Evolutionary conservation across 2,888 invertebrate species (phyloP), one percentile per base, ranked within the genome.

Genomic region (Mallateleia sp.): DNA sequence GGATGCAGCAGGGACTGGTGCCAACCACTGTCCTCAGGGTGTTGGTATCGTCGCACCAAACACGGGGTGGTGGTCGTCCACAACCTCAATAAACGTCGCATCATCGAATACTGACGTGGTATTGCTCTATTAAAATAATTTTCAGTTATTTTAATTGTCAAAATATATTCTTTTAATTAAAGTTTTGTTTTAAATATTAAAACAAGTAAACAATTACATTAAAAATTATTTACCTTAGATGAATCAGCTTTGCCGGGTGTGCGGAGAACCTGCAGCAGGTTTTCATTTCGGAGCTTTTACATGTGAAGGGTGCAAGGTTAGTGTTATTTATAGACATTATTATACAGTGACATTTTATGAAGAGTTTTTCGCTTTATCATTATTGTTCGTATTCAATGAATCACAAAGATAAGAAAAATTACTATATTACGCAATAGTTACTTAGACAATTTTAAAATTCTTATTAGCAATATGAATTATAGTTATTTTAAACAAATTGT

Each of bases 241-340:
- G 94, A 94, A 94, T 93, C 94, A 94, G 91, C 93, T 94, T 74
- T 94, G 94, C 89, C 93, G 94, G 89, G 94, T 94, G 72, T 94
- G 94, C 90, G 94, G 94, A 71, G 94, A 94, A 91, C 94, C 94
- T 90, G 94, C 94, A 83, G 94, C 94, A 78, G 94, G 94, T 89
- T 94, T 94, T 91, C 94, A 94, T 90, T 94, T 94, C 80, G 94
- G 94, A 58, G 94, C 94, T 84, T 94, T 94, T 88, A 94, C 94
- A 75, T 94, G 94, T 88, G 94, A 94, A 91, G 94, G 94, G 85
- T 94, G 94, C 82, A 94, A 94, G 94, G 94, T 94, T 78, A 91
- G 93, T 91, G 6, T 62, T 54, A 54, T 20, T 18, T 66, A 64
- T 58, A 6, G 14, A 47, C 11, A 47, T 38, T 38, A 38, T 38